A percentile compares a stretch with the other conserved stretches of the same genome.
Conservation (phyloP, 1,140 invertebrate genomes). For the Trinorchestia longiramus region DNA sequence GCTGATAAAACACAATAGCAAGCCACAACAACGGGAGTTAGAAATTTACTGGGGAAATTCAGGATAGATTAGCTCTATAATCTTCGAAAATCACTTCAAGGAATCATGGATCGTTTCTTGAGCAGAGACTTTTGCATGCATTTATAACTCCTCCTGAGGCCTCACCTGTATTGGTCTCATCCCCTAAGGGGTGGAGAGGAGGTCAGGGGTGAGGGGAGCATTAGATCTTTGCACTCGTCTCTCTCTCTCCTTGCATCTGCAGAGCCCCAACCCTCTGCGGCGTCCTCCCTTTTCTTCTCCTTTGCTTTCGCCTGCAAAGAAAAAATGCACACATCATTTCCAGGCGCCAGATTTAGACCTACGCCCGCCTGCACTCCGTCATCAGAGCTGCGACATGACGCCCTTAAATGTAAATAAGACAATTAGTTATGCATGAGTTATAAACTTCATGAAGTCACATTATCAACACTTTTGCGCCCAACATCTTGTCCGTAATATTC, state of each 20-base stretch:
- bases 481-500: not conserved
- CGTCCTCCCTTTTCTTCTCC: not conserved
- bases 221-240: not conserved
- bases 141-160: not conserved
- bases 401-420: not conserved
- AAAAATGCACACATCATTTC: slow-evolving; percentile 1
- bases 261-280: not conserved
- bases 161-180: not conserved
- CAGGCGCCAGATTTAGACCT: not conserved
- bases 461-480: not conserved
- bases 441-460: not conserved
- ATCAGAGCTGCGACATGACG: no score
- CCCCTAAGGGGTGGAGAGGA: not conserved
- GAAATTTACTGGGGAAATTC: no score
- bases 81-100: no score
- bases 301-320: slow-evolving; percentile 19
- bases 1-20: no score
- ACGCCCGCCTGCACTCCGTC: not conserved
- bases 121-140: not conserved
- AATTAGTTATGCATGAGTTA: not conserved
- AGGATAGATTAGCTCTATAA: no score
- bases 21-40: no score
- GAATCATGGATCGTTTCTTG: not conserved
- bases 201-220: not conserved
- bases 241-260: slow-evolving; percentile 29